A percentile compares a stretch with the other conserved stretches of the same genome.
phyloP scores from a whole-genome alignment of 2,113 vertebrate genomes.

The Perognathus longimembris region DNA sequence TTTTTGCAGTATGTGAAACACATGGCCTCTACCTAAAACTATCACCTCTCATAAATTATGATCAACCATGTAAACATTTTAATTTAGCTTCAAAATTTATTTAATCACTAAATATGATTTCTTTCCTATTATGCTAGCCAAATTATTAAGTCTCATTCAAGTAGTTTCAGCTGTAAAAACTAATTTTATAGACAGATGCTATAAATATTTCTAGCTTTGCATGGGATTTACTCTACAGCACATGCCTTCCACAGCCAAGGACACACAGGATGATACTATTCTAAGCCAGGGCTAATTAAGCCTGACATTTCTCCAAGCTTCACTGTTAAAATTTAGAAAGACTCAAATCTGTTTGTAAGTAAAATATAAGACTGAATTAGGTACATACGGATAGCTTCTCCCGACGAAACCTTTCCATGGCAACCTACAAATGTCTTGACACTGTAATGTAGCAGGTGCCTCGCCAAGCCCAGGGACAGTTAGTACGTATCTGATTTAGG shows the following conservation, averaged over 20 bases:
- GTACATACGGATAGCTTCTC: slow-evolving; percentile 87
- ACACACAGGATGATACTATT: slow-evolving; percentile 57
- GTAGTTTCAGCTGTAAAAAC: background rate
- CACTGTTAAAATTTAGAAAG: slow-evolving; percentile 46
- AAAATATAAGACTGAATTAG: slow-evolving; percentile 44
- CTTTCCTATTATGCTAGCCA: slow-evolving; percentile 3
- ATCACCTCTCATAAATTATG: background rate
- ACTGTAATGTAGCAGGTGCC: slow-evolving; percentile 66
- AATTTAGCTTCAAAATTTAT: slow-evolving; percentile 28
- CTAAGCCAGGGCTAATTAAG: slow-evolving; percentile 60
- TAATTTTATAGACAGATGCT: slow-evolving; percentile 51
- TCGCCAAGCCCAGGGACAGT: slow-evolving; percentile 72
- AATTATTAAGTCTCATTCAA: background rate
- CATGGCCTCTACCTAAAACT: background rate
- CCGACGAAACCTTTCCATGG: slow-evolving; percentile 85
- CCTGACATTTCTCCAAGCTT: slow-evolving; percentile 56
- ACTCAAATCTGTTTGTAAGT: slow-evolving; percentile 2
- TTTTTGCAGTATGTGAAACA: slow-evolving; percentile 19
- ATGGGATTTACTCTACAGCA: slow-evolving; percentile 44
- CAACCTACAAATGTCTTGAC: slow-evolving; percentile 64
- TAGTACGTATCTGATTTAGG: slow-evolving; percentile 82
- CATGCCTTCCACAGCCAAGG: slow-evolving; percentile 42
- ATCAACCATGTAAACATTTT: slow-evolving; percentile 25
- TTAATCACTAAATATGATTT: slow-evolving; percentile 44
- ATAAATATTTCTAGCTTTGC: slow-evolving; percentile 37